A percentile compares a stretch with the other conserved stretches of the same genome.
These are phyloP conservation scores for Drosophila tanythrix DNA, from an alignment of 2,888 invertebrate species.

Conservation along the genomic window DNA sequence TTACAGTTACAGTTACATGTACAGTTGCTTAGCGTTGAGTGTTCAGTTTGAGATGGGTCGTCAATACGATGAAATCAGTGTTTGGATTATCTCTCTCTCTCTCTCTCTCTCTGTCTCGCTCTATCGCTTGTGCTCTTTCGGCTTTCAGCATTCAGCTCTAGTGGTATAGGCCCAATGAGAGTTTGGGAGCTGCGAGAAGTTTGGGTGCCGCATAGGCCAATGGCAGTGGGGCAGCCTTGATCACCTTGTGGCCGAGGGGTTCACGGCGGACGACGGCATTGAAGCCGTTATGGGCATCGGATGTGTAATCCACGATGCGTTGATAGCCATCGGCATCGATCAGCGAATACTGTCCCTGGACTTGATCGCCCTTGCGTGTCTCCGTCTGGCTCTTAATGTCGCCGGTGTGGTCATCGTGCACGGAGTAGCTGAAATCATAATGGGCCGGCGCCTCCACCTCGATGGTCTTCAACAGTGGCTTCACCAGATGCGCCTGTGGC, in stretches of 20 bases:
- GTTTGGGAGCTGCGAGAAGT: conserved; percentile 63
- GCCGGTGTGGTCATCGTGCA: conserved; percentile 86
- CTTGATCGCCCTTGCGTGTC: conserved; percentile 86
- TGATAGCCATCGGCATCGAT: conserved; percentile 86
- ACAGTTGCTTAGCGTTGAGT: conserved; percentile 35
- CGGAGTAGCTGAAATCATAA: conserved; percentile 86
- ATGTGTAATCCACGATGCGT: conserved; percentile 86
- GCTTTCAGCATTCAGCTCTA: conserved; percentile 21
- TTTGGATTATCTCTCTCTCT: conserved; percentile 63
- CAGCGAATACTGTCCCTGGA: conserved; percentile 86
- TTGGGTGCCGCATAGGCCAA: conserved; percentile 77
- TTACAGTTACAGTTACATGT: conserved; percentile 39
- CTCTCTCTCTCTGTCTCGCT: not conserved
- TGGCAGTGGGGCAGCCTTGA: conserved; percentile 82
- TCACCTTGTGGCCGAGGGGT: conserved; percentile 84
- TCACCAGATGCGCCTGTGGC: conserved; percentile 64
- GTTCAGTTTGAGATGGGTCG: conserved; percentile 57
- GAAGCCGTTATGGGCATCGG: conserved; percentile 86
- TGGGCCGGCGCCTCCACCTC: conserved; percentile 85
- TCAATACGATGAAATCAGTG: conserved; percentile 74
- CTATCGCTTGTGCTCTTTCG: not conserved
- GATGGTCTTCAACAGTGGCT: conserved; percentile 78
- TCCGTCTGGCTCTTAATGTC: conserved; percentile 86
- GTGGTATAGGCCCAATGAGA: conserved; percentile 62
- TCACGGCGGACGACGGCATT: conserved; percentile 87